Percentiles rank a stretch among this genome's conserved stretches.
Evolutionary conservation across 2,888 invertebrate species (phyloP).

Genomic region (Pyrrhosoma nymphula): DNA sequence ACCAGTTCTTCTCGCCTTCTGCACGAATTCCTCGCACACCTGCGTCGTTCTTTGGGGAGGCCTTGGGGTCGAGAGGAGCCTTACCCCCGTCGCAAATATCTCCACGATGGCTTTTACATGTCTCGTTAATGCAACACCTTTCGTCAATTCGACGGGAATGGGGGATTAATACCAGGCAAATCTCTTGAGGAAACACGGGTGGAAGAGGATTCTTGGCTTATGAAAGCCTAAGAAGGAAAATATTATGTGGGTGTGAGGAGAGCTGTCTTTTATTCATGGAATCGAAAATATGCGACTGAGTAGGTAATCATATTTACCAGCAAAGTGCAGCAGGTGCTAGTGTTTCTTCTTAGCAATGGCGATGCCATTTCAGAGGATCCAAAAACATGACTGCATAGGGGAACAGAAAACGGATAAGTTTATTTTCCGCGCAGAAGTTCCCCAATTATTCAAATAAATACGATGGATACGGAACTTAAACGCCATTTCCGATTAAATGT

Average conservation of each 20-base stretch:
- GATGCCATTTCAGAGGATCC: background rate
- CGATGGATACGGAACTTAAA: too few relatives aligned
- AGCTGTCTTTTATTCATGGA: background rate
- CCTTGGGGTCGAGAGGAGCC: background rate
- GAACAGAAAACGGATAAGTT: too few relatives aligned
- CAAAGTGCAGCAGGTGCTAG: background rate
- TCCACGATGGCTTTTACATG: background rate
- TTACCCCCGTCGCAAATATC: constrained; percentile 18
- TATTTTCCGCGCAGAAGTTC: too few relatives aligned
- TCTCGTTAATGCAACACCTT: background rate
- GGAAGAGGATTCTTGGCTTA: background rate
- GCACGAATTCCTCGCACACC: background rate
- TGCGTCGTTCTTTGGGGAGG: background rate
- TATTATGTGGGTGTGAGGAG: background rate
- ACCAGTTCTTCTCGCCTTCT: background rate
- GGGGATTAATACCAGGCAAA: background rate
- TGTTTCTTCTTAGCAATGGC: background rate
- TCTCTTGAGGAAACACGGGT: background rate
- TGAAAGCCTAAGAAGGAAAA: background rate
- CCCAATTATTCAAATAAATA: too few relatives aligned
- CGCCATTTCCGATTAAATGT: too few relatives aligned
- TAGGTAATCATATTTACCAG: background rate
- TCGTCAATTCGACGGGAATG: background rate
- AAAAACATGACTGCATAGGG: background rate
- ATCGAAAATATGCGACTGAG: background rate